Conservation (phyloP, 2,797 vertebrate species). For the Psittacula echo region DNA sequence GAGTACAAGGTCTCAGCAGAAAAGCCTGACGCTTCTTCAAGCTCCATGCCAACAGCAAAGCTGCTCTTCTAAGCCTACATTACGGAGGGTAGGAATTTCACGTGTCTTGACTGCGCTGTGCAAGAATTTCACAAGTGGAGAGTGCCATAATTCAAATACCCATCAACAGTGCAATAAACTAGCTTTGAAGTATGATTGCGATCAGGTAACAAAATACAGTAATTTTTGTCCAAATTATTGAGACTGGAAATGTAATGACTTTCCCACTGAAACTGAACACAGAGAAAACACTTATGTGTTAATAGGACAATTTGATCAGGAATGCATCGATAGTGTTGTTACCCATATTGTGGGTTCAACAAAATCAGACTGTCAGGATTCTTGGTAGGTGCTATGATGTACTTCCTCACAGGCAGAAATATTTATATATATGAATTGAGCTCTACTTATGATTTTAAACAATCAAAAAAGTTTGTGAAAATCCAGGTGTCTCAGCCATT, state of each 20-base stretch:
- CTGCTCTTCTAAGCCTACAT: background rate
- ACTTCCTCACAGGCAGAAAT: background rate
- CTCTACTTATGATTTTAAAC: background rate
- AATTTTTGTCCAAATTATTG: background rate
- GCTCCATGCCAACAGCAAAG: background rate
- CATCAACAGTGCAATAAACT: background rate
- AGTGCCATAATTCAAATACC: background rate
- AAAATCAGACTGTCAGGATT: background rate
- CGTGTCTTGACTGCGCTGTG: background rate
- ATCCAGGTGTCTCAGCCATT: background rate
- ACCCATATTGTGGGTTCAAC: background rate
- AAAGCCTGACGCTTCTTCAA: background rate
- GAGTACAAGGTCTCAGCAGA: background rate
- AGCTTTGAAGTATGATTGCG: background rate
- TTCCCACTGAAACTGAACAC: background rate
- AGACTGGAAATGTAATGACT: background rate
- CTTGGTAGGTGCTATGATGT: background rate
- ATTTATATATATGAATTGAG: background rate
- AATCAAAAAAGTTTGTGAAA: background rate
- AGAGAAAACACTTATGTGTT: background rate
- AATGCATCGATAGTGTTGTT: background rate
- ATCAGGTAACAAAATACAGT: background rate
- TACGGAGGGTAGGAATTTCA: background rate
- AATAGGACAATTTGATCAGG: background rate
- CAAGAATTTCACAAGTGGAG: background rate